These are phyloP conservation scores for Cotesia chilonis DNA, from an alignment of 1,140 invertebrate species.

Conservation along the genomic window DNA sequence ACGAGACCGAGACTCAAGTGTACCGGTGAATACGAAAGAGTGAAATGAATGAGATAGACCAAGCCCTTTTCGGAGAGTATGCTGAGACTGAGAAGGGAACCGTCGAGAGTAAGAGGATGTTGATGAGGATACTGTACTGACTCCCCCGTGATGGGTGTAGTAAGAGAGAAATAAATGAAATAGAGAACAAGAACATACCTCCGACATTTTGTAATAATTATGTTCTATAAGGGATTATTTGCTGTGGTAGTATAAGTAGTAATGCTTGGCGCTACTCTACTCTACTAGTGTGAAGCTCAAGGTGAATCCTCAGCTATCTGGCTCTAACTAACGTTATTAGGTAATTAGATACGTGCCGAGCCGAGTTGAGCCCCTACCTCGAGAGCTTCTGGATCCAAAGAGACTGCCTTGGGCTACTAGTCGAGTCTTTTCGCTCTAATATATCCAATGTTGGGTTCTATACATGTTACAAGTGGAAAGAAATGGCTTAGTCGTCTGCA, in stretches of 20 bases:
- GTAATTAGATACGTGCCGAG: conserved; percentile 51
- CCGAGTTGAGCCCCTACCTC: conserved; percentile 42
- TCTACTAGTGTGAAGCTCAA: conserved; percentile 26
- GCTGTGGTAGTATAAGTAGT: no score
- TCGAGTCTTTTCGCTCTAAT: conserved; percentile 31
- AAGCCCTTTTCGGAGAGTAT: background rate
- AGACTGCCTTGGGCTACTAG: conserved; percentile 26
- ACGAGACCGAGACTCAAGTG: conserved; percentile 36
- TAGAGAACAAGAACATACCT: conserved; percentile 21
- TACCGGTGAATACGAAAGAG: conserved; percentile 18
- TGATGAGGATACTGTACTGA: no score
- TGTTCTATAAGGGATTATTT: no score
- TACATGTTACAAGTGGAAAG: background rate
- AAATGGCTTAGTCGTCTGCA: no score
- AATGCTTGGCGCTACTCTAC: no score
- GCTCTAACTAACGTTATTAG: conserved; percentile 53
- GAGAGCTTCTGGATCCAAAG: conserved; percentile 28
- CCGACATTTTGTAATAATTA: conserved; percentile 13
- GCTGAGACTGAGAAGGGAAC: conserved; percentile 10
- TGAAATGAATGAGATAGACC: conserved; percentile 15
- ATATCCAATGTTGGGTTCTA: background rate
- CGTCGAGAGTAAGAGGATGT: conserved; percentile 4
- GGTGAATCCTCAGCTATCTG: conserved; percentile 46
- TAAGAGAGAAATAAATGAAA: background rate
- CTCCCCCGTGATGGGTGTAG: no score